Evolutionary conservation across 2,888 invertebrate species (phyloP).

Genomic region (Cataglyphis albicans): DNA sequence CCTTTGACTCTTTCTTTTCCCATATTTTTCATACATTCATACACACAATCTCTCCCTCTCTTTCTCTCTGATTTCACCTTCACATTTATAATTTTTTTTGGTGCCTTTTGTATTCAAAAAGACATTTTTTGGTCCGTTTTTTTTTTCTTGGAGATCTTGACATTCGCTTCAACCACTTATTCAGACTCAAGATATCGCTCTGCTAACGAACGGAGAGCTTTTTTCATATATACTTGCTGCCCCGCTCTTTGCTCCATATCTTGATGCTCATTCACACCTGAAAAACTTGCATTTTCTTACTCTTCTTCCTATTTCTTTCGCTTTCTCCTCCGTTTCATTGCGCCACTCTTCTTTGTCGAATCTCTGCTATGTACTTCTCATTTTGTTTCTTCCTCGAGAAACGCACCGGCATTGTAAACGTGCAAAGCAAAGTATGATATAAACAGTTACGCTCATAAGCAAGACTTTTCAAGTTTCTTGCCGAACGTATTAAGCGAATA

Average conservation of each 20-base stretch:
- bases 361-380: slow-evolving; percentile 4
- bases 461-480: slow-evolving; percentile 42
- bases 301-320: neutral
- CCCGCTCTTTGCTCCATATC: slow-evolving; percentile 55
- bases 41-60: slow-evolving; percentile 34
- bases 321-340: neutral
- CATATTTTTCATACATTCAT: neutral
- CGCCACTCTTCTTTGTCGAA: slow-evolving; percentile 7
- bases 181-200: slow-evolving; percentile 33
- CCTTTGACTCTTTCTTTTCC: slow-evolving; percentile 24
- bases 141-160: slow-evolving; percentile 63
- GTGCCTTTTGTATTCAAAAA: slow-evolving; percentile 78
- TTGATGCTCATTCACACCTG: slow-evolving; percentile 43
- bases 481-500: slow-evolving; percentile 36
- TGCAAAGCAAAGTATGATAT: slow-evolving; percentile 68
- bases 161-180: slow-evolving; percentile 52
- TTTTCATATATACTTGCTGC: slow-evolving; percentile 76
- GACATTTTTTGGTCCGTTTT: slow-evolving; percentile 76
- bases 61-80: slow-evolving; percentile 60
- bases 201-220: slow-evolving; percentile 67
- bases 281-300: slow-evolving; percentile 55
- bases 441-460: slow-evolving; percentile 60
- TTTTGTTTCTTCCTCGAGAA: slow-evolving; percentile 19
- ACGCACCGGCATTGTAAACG: slow-evolving; percentile 54
- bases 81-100: slow-evolving; percentile 76